Evolutionary conservation across 2,888 invertebrate genomes (phyloP).

Genomic region (Dryobota labecula): DNA sequence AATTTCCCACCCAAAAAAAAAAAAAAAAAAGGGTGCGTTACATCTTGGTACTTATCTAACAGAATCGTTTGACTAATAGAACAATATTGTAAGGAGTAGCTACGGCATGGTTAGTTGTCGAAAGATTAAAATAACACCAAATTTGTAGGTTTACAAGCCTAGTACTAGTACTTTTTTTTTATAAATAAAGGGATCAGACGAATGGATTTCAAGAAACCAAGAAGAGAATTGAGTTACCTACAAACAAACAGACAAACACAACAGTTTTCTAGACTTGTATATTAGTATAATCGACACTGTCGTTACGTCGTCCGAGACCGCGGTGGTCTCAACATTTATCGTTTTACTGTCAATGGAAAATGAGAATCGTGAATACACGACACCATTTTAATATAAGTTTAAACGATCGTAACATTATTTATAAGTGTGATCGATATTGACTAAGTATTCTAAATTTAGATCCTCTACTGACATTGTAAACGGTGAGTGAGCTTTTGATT

Average conservation of each 20-base stretch:
- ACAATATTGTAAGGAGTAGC: background rate
- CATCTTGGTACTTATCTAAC: background rate
- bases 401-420: slow-evolving; percentile 46
- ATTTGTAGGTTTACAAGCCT: background rate
- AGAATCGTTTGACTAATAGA: background rate
- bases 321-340: slow-evolving; percentile 62
- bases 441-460: slow-evolving; percentile 28
- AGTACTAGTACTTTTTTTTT: too few relatives aligned
- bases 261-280: slow-evolving; percentile 8
- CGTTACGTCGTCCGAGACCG: slow-evolving; percentile 53
- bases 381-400: slow-evolving; percentile 42
- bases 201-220: background rate
- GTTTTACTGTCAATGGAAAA: slow-evolving; percentile 60
- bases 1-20: too few relatives aligned
- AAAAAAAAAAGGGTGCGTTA: background rate
- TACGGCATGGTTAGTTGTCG: background rate
- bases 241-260: slow-evolving; percentile 35
- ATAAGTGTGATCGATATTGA: slow-evolving; percentile 52
- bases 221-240: background rate
- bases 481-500: slow-evolving; percentile 47
- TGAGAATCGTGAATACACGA: slow-evolving; percentile 43
- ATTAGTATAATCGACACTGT: slow-evolving; percentile 59
- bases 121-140: background rate
- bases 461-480: slow-evolving; percentile 18
- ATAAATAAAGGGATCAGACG: background rate